Conservation (phyloP, 1,140 invertebrate species). For the Phenacoccus solenopsis region DNA sequence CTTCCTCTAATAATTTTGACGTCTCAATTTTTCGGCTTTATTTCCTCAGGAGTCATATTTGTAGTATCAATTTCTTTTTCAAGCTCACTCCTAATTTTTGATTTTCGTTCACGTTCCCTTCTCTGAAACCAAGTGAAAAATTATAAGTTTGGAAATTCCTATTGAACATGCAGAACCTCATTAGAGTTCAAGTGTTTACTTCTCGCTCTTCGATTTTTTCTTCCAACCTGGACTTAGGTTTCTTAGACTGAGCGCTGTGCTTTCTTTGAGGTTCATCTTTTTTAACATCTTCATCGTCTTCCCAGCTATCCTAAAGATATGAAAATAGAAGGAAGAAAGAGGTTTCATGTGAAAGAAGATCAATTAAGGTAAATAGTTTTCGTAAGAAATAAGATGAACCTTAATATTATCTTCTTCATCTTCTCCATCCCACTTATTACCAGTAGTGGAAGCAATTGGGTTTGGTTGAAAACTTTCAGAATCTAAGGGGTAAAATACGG, state of each 20-base stretch:
- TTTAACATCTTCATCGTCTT: conserved; percentile 42
- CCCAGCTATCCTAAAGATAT: conserved; percentile 65
- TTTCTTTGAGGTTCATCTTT: conserved; percentile 25
- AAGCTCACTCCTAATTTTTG: conserved; percentile 42
- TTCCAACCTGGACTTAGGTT: conserved; percentile 49
- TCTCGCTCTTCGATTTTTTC: conserved; percentile 67
- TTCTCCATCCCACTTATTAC: conserved; percentile 76
- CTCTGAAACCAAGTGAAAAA: not conserved
- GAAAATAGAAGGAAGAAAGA: conserved; percentile 19
- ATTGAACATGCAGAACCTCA: conserved; percentile 4
- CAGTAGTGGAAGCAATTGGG: not conserved
- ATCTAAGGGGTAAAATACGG: not conserved
- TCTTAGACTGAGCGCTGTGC: conserved; percentile 37
- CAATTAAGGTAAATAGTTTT: not conserved
- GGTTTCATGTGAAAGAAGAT: conserved; percentile 6
- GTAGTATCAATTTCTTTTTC: conserved; percentile 40
- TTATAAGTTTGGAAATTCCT: not conserved
- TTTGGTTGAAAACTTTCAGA: conserved; percentile 4
- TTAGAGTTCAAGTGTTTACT: conserved; percentile 31
- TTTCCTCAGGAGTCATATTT: conserved; percentile 59
- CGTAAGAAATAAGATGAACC: conserved; percentile 41
- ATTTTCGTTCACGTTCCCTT: conserved; percentile 34
- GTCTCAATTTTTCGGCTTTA: conserved; percentile 46
- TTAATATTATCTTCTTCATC: conserved; percentile 76
- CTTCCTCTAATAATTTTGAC: conserved; percentile 71